These are phyloP conservation scores for Sebastes trivittatus DNA, from an alignment of 2,797 vertebrate genomes.

Conservation along the genomic window DNA sequence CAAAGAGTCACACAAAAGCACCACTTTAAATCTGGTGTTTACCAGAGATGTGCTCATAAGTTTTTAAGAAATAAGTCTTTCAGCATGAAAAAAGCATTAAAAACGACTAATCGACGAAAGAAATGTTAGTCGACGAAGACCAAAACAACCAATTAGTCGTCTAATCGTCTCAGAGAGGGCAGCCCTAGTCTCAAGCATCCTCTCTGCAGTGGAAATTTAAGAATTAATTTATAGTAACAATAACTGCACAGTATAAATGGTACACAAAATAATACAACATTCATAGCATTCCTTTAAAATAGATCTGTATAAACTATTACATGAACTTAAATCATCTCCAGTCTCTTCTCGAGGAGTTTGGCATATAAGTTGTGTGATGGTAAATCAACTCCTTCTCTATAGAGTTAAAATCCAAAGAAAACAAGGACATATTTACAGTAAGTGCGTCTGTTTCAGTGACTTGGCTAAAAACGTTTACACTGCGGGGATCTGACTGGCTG, in stretches of 20 bases:
- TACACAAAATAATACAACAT: neutral
- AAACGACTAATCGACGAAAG: too few species aligned
- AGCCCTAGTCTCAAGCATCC: neutral
- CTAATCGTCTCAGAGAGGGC: too few species aligned
- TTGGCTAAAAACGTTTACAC: neutral
- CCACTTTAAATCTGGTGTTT: too few species aligned
- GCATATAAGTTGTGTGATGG: neutral
- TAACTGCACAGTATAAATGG: neutral
- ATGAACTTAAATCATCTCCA: neutral
- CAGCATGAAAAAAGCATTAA: too few species aligned
- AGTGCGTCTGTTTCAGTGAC: neutral
- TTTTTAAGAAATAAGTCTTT: too few species aligned
- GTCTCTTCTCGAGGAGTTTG: neutral
- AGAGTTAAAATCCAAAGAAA: neutral
- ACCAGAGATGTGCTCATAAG: too few species aligned
- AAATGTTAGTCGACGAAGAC: too few species aligned
- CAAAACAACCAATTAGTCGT: too few species aligned
- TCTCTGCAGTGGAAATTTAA: neutral
- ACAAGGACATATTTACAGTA: neutral
- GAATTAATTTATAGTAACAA: neutral
- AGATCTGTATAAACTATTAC: neutral
- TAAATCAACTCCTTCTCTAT: neutral
- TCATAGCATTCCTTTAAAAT: neutral
- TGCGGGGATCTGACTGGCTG: neutral
- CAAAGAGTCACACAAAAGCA: too few species aligned